Conservation (phyloP, 2,797 vertebrate genomes). For the Protosalanx chinensis region DNA sequence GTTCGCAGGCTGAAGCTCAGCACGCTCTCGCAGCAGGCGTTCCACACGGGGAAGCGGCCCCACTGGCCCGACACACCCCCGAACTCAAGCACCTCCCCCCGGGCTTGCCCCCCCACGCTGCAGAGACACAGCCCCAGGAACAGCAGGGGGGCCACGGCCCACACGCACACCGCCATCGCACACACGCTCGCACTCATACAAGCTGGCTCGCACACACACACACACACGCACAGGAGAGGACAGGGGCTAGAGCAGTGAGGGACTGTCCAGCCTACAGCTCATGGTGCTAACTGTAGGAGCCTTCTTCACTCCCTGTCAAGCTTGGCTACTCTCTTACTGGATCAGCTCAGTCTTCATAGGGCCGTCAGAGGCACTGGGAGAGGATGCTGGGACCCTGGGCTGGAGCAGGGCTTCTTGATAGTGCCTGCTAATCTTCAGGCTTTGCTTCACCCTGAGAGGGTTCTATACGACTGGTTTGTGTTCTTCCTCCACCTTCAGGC, state of each 20-base stretch:
- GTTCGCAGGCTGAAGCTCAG: constrained; percentile 99
- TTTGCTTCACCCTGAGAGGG: not conserved
- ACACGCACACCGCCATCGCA: constrained; percentile 74
- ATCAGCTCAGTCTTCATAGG: not conserved
- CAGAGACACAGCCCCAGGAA: constrained; percentile 73
- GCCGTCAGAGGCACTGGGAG: not conserved
- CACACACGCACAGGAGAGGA: constrained; percentile 20
- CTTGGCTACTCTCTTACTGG: not conserved
- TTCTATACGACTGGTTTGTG: not conserved
- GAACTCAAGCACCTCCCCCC: constrained; percentile 84
- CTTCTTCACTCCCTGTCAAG: not conserved
- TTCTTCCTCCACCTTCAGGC: not conserved
- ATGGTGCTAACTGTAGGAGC: constrained; percentile 61
- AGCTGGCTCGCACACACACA: constrained; percentile 23
- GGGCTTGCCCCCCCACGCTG: constrained; percentile 69
- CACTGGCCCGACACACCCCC: constrained; percentile 94
- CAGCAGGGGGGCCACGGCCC: constrained; percentile 70
- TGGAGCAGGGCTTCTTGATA: not conserved
- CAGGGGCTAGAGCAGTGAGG: constrained; percentile 63
- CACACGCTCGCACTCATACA: constrained; percentile 62
- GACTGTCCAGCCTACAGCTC: constrained; percentile 62
- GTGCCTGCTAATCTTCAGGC: not conserved
- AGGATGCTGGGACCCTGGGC: not conserved
- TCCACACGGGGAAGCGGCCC: constrained; percentile 99
- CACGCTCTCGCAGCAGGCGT: constrained; percentile 97